Evolutionary conservation across 2,797 vertebrate species (phyloP).

Genomic region (Liparis tanakae): DNA sequence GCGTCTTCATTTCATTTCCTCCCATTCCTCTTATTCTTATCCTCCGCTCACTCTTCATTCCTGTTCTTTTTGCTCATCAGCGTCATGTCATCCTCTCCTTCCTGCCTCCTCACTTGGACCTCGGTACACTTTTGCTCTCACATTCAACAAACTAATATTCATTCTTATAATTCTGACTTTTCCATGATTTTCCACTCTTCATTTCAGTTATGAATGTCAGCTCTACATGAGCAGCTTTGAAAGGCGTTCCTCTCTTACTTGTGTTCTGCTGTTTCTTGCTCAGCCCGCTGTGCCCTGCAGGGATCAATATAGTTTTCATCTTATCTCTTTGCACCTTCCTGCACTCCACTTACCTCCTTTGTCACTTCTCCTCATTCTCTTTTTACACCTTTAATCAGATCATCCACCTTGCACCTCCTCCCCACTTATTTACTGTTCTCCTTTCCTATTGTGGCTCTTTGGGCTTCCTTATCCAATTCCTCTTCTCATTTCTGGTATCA

Average conservation of each 20-base stretch:
- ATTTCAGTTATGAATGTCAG: constrained; percentile 21
- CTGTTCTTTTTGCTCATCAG: background rate
- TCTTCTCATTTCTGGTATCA: background rate
- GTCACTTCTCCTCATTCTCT: constrained; percentile 8
- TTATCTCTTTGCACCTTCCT: constrained; percentile 36
- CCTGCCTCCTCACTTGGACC: constrained; percentile 4
- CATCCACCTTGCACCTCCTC: constrained; percentile 15
- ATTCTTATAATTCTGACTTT: constrained; percentile 24
- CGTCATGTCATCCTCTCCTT: constrained; percentile 11
- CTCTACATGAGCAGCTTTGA: background rate
- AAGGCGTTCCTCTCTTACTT: constrained; percentile 23
- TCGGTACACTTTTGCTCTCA: constrained; percentile 10
- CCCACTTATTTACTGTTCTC: constrained; percentile 15
- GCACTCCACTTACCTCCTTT: constrained; percentile 20
- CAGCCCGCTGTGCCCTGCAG: constrained; percentile 31
- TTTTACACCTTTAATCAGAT: constrained; percentile 51
- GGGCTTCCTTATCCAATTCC: constrained; percentile 2
- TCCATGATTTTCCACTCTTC: constrained; percentile 25
- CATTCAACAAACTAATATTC: constrained; percentile 13
- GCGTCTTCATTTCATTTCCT: constrained; percentile 59
- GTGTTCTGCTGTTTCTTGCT: constrained; percentile 19
- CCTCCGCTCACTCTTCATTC: constrained; percentile 25
- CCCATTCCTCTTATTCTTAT: constrained; percentile 4
- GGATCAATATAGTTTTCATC: constrained; percentile 52
- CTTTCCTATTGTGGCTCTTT: background rate